Percentiles rank a stretch among this genome's conserved stretches.
Evolutionary conservation across 2,113 vertebrate genomes (phyloP).

Genomic region (Rhodinocichla rosea): DNA sequence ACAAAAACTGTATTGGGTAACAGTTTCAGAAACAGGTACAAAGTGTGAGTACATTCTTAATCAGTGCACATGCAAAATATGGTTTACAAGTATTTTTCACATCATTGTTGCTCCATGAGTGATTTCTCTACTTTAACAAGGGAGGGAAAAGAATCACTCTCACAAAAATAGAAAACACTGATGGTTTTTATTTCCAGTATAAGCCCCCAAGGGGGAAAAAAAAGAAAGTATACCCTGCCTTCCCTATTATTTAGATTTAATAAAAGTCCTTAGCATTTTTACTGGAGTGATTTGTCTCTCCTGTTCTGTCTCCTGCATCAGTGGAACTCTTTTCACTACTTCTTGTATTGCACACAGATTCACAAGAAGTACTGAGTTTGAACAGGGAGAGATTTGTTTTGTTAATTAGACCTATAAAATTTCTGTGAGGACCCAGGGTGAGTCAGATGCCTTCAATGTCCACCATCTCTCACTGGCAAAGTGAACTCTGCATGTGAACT

Average conservation of each 20-base stretch:
- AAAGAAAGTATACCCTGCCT: background rate
- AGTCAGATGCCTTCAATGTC: fast-evolving
- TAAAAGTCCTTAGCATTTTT: background rate
- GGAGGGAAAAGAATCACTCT: background rate
- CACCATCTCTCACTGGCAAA: background rate
- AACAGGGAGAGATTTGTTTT: background rate
- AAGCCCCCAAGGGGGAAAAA: background rate
- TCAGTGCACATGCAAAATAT: background rate
- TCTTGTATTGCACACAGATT: background rate
- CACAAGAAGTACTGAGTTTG: background rate
- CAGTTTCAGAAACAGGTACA: background rate
- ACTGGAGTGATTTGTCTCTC: background rate
- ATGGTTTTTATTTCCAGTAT: background rate
- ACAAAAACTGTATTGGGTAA: fast-evolving
- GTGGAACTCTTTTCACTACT: background rate
- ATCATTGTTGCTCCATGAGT: background rate
- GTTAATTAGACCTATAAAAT: background rate
- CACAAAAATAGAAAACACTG: background rate
- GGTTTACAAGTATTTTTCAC: background rate
- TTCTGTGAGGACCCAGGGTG: fast-evolving
- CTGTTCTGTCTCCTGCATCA: background rate
- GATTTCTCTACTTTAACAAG: background rate
- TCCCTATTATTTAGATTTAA: background rate
- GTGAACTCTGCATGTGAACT: background rate
- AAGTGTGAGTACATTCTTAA: background rate